Evolutionary conservation across 2,113 vertebrate species (phyloP), one percentile per base, ranked within the genome.

Genomic region (Cercocebus atys): DNA sequence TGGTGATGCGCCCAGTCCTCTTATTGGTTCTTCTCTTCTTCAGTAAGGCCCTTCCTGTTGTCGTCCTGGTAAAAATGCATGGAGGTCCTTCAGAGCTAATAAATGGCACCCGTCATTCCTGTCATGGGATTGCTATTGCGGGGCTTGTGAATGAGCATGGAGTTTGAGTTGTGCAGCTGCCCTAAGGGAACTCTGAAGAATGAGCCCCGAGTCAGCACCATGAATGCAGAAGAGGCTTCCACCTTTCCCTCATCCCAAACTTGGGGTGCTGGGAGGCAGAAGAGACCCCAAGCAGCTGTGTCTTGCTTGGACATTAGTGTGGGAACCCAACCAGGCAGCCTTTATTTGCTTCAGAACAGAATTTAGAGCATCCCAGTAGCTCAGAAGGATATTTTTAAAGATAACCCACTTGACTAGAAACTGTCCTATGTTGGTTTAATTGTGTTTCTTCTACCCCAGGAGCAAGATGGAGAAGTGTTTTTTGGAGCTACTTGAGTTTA

Each of bases 381-480:
- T 83, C 66, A 87, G 90, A 95, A 87, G 94, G 96, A 76, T 96
- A 72, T 55, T 85, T 98, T 97, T 97, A 90, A 98, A 98, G 95
- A 88, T 80, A 91, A 57, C 90, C 75, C 97, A 94, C 61, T 98
- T 97, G 97, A 96, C 97, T 98, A 47, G 97, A 97, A 97, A 92
- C 95, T 96, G 94, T 43, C 78, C 96, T 81, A 32, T 92, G 85
- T 97, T 98, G 97, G 97, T 97, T 98, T 97, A 97, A 95, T 85
- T 95, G 73, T 96, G 82, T 98, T 84, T 94, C 47, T 0, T 0
- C 96, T 96, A 92, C 97, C 91, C 83, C 90, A 99, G 99, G 99
- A 99, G 99, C 20, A 99, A 99, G 98, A 99, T 99, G 99, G 99
- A 99, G 98, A 99, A 99, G 97, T 99, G 99, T 96, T 99, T 99